Percentiles rank a stretch among this genome's conserved stretches.
Conservation (phyloP, 2,797 vertebrate genomes). For the Phalanger gymnotis region DNA sequence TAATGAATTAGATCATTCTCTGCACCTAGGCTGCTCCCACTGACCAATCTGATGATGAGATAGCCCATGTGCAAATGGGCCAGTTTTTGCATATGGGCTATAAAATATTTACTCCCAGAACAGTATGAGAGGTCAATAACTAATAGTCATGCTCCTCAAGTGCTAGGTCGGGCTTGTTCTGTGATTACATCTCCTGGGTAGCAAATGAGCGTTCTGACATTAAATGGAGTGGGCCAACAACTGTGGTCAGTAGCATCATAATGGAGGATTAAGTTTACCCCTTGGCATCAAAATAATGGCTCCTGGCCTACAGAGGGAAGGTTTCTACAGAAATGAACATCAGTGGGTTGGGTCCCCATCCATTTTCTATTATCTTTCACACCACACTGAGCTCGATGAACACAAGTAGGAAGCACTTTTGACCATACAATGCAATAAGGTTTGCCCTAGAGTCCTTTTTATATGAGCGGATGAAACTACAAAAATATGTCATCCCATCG, state of each 20-base stretch:
- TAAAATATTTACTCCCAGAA: not conserved
- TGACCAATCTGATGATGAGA: not conserved
- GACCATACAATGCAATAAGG: not conserved
- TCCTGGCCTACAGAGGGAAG: not conserved
- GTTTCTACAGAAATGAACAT: not conserved
- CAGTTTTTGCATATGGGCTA: not conserved
- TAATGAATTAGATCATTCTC: not conserved
- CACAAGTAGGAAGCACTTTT: not conserved
- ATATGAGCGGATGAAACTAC: not conserved
- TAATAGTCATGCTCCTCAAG: not conserved
- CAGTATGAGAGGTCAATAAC: not conserved
- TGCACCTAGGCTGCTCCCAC: not conserved
- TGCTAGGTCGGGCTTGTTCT: not conserved
- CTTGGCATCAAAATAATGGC: not conserved
- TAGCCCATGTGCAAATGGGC: not conserved
- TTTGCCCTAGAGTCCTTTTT: not conserved
- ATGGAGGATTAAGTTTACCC: not conserved
- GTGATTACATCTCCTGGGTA: not conserved
- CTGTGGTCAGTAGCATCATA: not conserved
- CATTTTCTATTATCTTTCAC: not conserved
- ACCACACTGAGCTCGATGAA: not conserved
- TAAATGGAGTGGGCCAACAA: not conserved
- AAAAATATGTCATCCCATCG: constrained; percentile 5
- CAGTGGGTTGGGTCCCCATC: not conserved
- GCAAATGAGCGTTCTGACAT: not conserved